Evolutionary conservation across 2,888 invertebrate species (phyloP).

Genomic region (Sepiola atlantica): DNA sequence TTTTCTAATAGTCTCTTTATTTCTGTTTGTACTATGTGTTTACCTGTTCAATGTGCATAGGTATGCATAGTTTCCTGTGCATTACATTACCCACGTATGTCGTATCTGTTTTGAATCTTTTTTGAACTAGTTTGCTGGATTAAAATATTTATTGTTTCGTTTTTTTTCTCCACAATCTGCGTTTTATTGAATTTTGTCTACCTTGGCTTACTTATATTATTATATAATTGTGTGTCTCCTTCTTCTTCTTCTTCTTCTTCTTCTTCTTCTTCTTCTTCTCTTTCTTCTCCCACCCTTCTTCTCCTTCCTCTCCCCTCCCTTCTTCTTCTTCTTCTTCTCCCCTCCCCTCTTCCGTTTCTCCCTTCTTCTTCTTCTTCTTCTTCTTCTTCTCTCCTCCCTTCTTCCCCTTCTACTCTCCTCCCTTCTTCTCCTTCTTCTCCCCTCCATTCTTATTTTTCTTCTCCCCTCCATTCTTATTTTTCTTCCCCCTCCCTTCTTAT

Average conservation of each 20-base stretch:
- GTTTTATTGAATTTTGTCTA: too few relatives aligned
- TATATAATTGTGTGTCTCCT: accelerated
- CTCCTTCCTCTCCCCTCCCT: neutral
- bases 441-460: neutral
- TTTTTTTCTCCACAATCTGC: too few relatives aligned
- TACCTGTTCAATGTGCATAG: too few relatives aligned
- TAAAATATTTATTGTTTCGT: too few relatives aligned
- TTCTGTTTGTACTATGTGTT: too few relatives aligned
- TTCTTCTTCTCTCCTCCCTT: neutral
- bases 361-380: neutral
- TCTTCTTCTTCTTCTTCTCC: neutral
- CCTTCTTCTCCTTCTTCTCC: neutral
- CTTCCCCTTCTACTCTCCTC: neutral
- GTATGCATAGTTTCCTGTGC: too few relatives aligned
- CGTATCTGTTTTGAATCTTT: too few relatives aligned
- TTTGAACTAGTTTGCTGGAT: too few relatives aligned
- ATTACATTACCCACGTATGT: too few relatives aligned
- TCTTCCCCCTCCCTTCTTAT: neutral
- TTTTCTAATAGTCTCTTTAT: too few relatives aligned
- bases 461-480: neutral
- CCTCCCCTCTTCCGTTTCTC: neutral
- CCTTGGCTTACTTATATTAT: too few relatives aligned
- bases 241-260: neutral
- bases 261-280: neutral
- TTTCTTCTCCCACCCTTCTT: neutral